Percentiles rank a stretch among this genome's conserved stretches.
These are phyloP conservation scores for Acleris sparsana DNA, from an alignment of 2,888 invertebrate species.

Conservation along the genomic window DNA sequence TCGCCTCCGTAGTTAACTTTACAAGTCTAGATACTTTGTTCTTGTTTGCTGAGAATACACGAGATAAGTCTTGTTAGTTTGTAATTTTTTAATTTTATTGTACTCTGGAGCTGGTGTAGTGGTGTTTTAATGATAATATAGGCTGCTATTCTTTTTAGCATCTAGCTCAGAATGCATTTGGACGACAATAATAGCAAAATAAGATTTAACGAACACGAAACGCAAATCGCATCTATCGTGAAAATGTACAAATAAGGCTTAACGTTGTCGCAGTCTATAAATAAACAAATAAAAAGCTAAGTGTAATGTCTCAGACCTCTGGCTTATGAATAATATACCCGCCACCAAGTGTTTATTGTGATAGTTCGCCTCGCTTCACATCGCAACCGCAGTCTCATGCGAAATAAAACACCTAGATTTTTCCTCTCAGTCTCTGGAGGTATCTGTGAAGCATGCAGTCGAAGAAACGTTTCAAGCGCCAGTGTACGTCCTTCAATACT, in stretches of 20 bases:
- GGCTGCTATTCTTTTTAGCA: too few species aligned
- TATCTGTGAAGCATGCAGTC: conserved; percentile 48
- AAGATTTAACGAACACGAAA: too few species aligned
- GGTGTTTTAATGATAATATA: too few species aligned
- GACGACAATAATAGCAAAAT: too few species aligned
- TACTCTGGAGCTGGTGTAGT: too few species aligned
- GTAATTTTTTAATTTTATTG: not conserved
- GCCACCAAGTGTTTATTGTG: conserved; percentile 76
- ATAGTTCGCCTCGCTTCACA: conserved; percentile 68
- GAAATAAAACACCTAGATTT: conserved; percentile 81
- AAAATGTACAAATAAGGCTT: not conserved
- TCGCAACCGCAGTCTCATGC: conserved; percentile 68
- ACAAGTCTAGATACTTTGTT: conserved; percentile 39
- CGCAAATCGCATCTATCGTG: too few species aligned
- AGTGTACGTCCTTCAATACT: conserved; percentile 51
- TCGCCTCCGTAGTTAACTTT: conserved; percentile 44
- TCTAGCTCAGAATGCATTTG: too few species aligned
- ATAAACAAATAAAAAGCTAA: conserved; percentile 17
- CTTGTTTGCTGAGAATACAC: conserved; percentile 29
- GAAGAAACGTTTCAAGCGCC: conserved; percentile 57
- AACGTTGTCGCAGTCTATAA: conserved; percentile 13
- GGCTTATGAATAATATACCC: conserved; percentile 73
- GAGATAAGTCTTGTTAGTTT: conserved; percentile 11
- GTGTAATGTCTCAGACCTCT: conserved; percentile 57
- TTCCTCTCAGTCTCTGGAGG: conserved; percentile 70